These are phyloP conservation scores for Drosophila eugracilis DNA, from an alignment of 1,140 invertebrate genomes.

Conservation along the genomic window DNA sequence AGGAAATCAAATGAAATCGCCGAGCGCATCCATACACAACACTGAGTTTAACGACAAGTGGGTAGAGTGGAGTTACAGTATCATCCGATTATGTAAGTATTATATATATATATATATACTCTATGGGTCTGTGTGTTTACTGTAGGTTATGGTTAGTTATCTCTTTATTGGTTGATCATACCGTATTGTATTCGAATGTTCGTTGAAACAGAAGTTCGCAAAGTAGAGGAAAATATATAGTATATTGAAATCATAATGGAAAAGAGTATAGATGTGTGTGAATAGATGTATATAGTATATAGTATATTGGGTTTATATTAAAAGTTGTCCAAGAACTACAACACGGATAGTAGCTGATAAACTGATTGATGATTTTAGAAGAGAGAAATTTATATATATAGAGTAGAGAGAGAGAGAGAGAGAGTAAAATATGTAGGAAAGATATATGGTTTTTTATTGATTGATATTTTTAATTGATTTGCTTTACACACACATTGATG, in stretches of 20 bases:
- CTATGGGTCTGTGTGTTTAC: slow-evolving; percentile 19
- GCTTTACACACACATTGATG: slow-evolving; percentile 62
- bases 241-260: slow-evolving; percentile 30
- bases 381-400: slow-evolving; percentile 37
- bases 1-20: slow-evolving; percentile 32
- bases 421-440: slow-evolving; percentile 58
- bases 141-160: slow-evolving; percentile 35
- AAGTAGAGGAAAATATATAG: slow-evolving; percentile 32
- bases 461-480: slow-evolving; percentile 37
- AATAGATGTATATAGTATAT: slow-evolving; percentile 3
- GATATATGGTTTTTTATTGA: slow-evolving; percentile 46
- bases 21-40: slow-evolving; percentile 63
- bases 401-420: slow-evolving; percentile 44
- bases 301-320: slow-evolving; percentile 23
- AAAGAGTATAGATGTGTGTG: slow-evolving; percentile 14
- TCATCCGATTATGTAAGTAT: slow-evolving; percentile 31
- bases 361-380: slow-evolving; percentile 57
- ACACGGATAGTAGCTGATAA: slow-evolving; percentile 62
- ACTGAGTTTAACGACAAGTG: slow-evolving; percentile 32
- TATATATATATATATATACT: too few species aligned
- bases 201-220: slow-evolving; percentile 19
- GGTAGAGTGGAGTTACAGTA: slow-evolving; percentile 21
- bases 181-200: slow-evolving; percentile 35
- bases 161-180: slow-evolving; percentile 37
- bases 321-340: slow-evolving; percentile 62